Conservation (phyloP, 1,140 invertebrate species). For the Drosophila ananassae region DNA sequence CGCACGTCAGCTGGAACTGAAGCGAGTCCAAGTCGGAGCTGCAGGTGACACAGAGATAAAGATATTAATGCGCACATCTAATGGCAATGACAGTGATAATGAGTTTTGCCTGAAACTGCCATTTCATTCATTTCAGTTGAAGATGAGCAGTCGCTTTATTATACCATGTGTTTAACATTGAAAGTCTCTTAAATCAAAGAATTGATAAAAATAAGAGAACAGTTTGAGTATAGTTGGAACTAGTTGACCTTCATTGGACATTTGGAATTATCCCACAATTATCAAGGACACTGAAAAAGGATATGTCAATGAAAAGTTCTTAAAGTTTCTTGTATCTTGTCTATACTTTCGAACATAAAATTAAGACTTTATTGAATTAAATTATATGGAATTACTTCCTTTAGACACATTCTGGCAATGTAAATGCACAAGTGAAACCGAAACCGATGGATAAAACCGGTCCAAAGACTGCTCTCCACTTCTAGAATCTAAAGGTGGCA, state of each 20-base stretch:
- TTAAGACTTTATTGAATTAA: too few species aligned
- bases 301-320: too few species aligned
- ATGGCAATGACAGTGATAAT: constrained; percentile 75
- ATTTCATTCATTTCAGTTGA: constrained; percentile 52
- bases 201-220: constrained; percentile 5
- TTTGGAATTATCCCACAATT: neutral
- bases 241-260: constrained; percentile 5
- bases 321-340: too few species aligned
- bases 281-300: neutral
- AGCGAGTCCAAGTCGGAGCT: constrained; percentile 90
- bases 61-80: constrained; percentile 41
- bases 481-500: constrained; percentile 61
- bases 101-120: constrained; percentile 40
- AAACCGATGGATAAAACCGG: constrained; percentile 51
- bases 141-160: constrained; percentile 46
- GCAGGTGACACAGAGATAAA: constrained; percentile 42
- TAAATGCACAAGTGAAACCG: neutral
- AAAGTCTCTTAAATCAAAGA: constrained; percentile 12
- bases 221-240: neutral
- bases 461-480: constrained; percentile 49
- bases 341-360: too few species aligned
- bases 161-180: neutral
- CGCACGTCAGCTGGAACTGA: constrained; percentile 91
- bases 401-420: too few species aligned
- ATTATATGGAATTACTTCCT: too few species aligned